A percentile compares a stretch with the other conserved stretches of the same genome.
Evolutionary conservation across 2,113 vertebrate species (phyloP).

Genomic region (Mormyrus iriodes): DNA sequence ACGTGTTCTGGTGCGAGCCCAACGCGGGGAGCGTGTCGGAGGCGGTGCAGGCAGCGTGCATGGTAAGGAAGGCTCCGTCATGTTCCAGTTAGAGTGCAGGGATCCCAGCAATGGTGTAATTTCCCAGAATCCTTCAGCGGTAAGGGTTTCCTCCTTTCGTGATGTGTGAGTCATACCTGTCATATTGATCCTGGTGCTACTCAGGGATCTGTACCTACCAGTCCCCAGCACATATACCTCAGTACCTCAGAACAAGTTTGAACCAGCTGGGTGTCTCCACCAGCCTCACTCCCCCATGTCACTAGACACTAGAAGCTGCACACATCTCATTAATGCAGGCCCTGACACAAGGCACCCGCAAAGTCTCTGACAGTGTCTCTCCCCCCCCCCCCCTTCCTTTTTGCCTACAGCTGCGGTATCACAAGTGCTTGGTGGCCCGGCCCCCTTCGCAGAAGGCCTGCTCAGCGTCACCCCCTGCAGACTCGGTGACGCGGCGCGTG

Average conservation of each 20-base stretch:
- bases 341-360: background rate
- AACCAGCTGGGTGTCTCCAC: background rate
- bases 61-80: slow-evolving; percentile 68
- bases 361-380: background rate
- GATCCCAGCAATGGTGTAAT: background rate
- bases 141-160: background rate
- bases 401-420: slow-evolving; percentile 79
- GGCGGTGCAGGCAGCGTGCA: slow-evolving; percentile 94
- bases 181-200: background rate
- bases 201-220: background rate
- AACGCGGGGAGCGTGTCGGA: slow-evolving; percentile 89
- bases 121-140: background rate
- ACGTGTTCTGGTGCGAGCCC: slow-evolving; percentile 94
- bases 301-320: background rate
- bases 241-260: too few relatives aligned
- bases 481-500: slow-evolving; percentile 88
- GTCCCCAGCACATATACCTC: too few relatives aligned
- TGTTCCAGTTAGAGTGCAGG: background rate
- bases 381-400: background rate
- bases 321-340: background rate
- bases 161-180: background rate
- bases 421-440: slow-evolving; percentile 93
- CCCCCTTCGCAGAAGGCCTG: slow-evolving; percentile 86
- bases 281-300: too few relatives aligned
- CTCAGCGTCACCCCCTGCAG: slow-evolving; percentile 74